Conservation (phyloP, 2,113 vertebrate species). For the Sula dactylatra region DNA sequence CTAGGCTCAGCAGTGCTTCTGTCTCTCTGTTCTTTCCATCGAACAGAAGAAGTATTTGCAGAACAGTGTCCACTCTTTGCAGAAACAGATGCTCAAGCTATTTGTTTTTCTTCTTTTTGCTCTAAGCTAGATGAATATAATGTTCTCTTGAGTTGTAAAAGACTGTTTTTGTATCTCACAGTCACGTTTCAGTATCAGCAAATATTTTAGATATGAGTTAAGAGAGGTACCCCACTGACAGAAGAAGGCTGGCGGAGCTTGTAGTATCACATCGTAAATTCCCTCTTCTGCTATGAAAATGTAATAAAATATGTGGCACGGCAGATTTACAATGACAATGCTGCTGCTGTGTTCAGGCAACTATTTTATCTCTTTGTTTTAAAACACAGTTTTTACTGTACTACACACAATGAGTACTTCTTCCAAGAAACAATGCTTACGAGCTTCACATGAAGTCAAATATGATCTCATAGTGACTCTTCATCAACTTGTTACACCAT, state of each 20-base stretch:
- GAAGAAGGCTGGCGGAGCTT: slow-evolving; percentile 46
- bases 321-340: slow-evolving; percentile 60
- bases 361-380: slow-evolving; percentile 45
- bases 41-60: background rate
- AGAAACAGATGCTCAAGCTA: background rate
- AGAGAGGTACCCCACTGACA: slow-evolving; percentile 62
- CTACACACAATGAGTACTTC: slow-evolving; percentile 3
- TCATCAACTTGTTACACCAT: background rate
- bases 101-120: background rate
- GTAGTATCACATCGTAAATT: slow-evolving; percentile 62
- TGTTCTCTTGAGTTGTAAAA: slow-evolving; percentile 19
- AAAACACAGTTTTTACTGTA: slow-evolving; percentile 11
- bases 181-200: slow-evolving; percentile 55
- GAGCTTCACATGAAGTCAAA: background rate
- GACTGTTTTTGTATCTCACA: background rate
- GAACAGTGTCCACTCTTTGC: background rate
- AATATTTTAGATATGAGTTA: slow-evolving; percentile 66
- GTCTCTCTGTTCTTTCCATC: background rate
- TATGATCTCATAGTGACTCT: background rate
- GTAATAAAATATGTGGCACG: slow-evolving; percentile 53
- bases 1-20: background rate
- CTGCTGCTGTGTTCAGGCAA: slow-evolving; percentile 43
- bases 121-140: background rate
- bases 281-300: slow-evolving; percentile 64
- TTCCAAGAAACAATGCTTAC: background rate